Conservation (phyloP, 2,797 vertebrate genomes). For the Pteropus rufus region DNA sequence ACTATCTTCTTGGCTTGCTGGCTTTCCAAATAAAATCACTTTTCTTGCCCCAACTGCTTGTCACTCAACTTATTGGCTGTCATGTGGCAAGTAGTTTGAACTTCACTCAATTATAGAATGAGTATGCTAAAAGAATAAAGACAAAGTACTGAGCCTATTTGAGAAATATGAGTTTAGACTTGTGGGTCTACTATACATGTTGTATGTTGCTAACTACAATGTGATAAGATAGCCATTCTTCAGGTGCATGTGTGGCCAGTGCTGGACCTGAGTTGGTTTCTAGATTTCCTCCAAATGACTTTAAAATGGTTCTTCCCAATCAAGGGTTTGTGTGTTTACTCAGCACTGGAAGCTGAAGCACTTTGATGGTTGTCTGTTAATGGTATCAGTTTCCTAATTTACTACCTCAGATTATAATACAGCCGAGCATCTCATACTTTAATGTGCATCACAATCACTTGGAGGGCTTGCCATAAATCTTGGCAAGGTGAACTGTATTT, state of each 20-base stretch:
- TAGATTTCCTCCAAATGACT: slow-evolving; percentile 33
- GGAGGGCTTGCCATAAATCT: not conserved
- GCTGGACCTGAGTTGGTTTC: not conserved
- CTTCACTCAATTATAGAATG: not conserved
- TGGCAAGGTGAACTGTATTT: not conserved
- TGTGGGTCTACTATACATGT: not conserved
- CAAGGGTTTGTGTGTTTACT: not conserved
- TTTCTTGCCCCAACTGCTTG: too few species aligned
- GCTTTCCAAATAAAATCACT: too few species aligned
- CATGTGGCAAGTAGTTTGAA: too few species aligned
- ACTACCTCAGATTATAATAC: not conserved
- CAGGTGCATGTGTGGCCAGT: not conserved
- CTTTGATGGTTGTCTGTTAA: slow-evolving; percentile 51
- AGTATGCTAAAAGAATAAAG: not conserved
- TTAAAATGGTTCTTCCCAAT: not conserved
- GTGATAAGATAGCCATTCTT: not conserved
- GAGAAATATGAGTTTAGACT: not conserved
- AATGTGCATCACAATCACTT: not conserved
- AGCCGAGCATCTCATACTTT: not conserved
- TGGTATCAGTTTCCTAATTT: not conserved
- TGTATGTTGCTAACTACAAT: not conserved
- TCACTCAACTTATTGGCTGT: too few species aligned
- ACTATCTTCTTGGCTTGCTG: too few species aligned
- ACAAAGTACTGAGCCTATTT: not conserved
- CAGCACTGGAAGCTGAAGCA: not conserved